Base-by-base conservation (phyloP, 53 echinoderm and acorn worm genomes). In the Apostichopus leukothele region DNA sequence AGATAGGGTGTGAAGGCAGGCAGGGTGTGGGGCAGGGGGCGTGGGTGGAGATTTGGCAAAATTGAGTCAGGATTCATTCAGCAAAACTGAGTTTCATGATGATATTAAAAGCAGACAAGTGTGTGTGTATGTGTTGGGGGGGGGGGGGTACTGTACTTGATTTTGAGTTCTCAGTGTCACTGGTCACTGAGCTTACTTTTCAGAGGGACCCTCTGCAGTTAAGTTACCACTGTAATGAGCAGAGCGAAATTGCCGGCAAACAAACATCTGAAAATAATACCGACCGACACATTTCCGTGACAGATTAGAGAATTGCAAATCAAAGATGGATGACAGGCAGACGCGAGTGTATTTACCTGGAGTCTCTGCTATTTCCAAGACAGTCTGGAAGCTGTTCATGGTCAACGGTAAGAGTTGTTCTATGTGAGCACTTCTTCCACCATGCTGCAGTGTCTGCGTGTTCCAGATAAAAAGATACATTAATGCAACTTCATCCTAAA, bases 321-420 rank as follows among this genome's bases (percentile, higher is more conserved):
- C 39, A 39, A 39, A 39, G 39, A 39, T 39, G 1, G 39, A 39
- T 39, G 39, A 39, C 39, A 39, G 39, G 39, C 39, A 63, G 71
- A 71, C 1, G 6, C 16, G 18, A 19, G 71, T 18, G n/a, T 6
- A 14, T 71, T 78, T 78, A 97, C 98, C 95, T 76, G 98, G 91
- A 18, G 95, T 89, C 75, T 95, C 94, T 11, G 94, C 95, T 91
- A 94, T 94, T 63, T 97, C 98, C 53, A 97, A 87, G 0, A 91
- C 93, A 4, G 91, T 76, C 88, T 95, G 95, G 5, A 97, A 88
- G 92, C 94, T 95, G 52, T 90, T 97, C 95, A 97, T 96, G 81
- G 95, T 91, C 86, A 83, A 78, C 10, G 91, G 87, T 52, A 96
- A 90, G 66, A 96, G 75, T 8, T 75, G 74, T 83, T 90, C 90